Evolutionary conservation across 2,113 vertebrate species (phyloP), one percentile per base, ranked within the genome.

Genomic region (Turnix velox): DNA sequence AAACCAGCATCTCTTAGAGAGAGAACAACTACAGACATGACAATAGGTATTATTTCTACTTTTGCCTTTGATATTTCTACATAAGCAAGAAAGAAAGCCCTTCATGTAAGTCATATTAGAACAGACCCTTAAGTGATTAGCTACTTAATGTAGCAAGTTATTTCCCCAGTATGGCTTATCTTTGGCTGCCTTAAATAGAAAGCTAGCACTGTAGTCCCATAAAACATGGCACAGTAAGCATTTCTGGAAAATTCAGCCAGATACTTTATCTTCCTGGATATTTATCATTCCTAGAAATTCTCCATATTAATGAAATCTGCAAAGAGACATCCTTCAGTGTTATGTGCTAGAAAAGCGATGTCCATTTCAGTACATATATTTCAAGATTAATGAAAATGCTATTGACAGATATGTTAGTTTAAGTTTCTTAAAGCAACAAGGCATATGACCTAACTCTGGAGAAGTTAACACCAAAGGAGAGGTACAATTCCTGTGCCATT

Each of bases 221-320:
- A 96, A 94, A 96, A 88, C 31, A 49, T 85, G 54, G 45, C 42
- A 82, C 19, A n/a, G 22, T 83, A 95, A 96, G 78, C 83, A 81
- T 81, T 89, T 87, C 62, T 89, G 69, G 43, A 87, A 93, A 96
- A 96, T 49, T 82, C 84, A 66, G 42, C 40, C 19, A 90, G 37
- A 88, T 77, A 89, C 31, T 27, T 92, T 42, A 94, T 96, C 95
- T 94, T 94, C 51, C 45, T 89, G 61, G 73, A 84, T 95, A 93
- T 91, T 90, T 74, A 93, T 58, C n/a, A 75, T 80, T 90, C 63
- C 77, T 93, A 87, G 30, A 94, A 96, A 96, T 91, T 19, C 30
- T 90, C 42, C 55, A 33, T 78, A 85, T 73, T 87, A 86, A 72
- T 83, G 39, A 95, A 87, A 91, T 85, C 80, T 87, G 33, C 52